Conservation (phyloP, 2,797 vertebrate species). For the Sylvia borin region DNA sequence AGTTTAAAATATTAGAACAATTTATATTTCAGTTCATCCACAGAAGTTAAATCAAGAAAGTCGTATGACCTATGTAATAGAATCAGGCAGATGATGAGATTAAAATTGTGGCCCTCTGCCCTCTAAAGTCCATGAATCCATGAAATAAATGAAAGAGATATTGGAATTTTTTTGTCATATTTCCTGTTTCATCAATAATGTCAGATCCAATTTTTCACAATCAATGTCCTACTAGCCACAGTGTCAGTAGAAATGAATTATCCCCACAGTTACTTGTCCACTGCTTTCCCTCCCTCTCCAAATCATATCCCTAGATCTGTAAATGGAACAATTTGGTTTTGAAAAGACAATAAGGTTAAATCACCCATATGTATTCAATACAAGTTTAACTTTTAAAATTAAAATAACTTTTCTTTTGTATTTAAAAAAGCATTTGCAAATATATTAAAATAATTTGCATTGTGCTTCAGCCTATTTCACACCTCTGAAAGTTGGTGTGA, state of each 20-base stretch:
- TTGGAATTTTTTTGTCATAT: background rate
- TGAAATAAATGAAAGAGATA: conserved; percentile 1
- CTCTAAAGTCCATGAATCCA: conserved; percentile 1
- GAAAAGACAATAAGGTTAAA: background rate
- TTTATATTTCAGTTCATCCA: background rate
- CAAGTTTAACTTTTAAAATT: background rate
- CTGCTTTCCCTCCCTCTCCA: background rate
- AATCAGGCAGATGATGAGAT: background rate
- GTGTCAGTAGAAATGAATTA: background rate
- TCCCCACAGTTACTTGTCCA: background rate
- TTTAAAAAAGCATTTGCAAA: background rate
- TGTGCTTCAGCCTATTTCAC: background rate
- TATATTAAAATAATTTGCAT: background rate
- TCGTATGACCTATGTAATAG: background rate
- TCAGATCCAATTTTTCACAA: background rate
- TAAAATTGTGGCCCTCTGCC: background rate
- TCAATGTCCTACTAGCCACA: background rate
- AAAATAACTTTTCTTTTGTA: background rate
- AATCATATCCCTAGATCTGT: background rate
- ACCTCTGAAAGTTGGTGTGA: background rate
- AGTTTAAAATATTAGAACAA: background rate
- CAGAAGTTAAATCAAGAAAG: background rate
- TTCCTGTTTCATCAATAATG: background rate
- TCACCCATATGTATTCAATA: background rate
- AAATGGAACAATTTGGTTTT: background rate